Percentiles rank a stretch among this genome's conserved stretches.
Conservation (phyloP, 1,140 invertebrate species). For the Dendrolimus kikuchii region DNA sequence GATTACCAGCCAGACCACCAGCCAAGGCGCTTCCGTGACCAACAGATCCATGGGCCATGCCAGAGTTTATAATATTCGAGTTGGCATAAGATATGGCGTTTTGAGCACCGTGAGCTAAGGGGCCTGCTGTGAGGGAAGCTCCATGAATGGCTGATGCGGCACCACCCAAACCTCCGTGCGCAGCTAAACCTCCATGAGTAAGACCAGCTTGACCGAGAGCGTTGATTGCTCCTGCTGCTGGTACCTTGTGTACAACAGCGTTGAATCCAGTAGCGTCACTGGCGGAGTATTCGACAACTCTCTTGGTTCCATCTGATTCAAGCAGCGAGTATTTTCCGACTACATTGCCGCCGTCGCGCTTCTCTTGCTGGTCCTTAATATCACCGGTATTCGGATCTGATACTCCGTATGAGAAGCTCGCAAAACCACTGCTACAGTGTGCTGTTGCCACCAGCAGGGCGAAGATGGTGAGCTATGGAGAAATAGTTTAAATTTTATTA, state of each 20-base stretch:
- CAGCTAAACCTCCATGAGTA: constrained; percentile 3
- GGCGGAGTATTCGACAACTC: constrained; percentile 66
- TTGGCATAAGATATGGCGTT: constrained; percentile 17
- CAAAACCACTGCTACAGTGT: constrained; percentile 33
- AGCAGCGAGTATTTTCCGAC: constrained; percentile 66
- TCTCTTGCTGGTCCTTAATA: constrained; percentile 68
- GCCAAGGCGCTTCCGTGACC: constrained; percentile 7
- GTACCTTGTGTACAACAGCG: constrained; percentile 66
- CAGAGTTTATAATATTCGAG: constrained; percentile 11
- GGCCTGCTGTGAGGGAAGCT: constrained; percentile 13
- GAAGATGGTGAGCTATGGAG: constrained; percentile 30
- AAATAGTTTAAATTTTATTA: constrained; percentile 8
- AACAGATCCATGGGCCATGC: constrained; percentile 7
- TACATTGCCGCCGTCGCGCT: constrained; percentile 71
- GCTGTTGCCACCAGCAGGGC: constrained; percentile 32
- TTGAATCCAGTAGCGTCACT: constrained; percentile 66
- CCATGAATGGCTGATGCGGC: constrained; percentile 16
- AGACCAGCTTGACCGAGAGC: constrained; percentile 7
- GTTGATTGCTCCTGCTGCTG: constrained; percentile 11
- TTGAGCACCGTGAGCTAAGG: constrained; percentile 19
- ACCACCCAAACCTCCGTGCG: constrained; percentile 9
- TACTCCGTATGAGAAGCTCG: constrained; percentile 60
- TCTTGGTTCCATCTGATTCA: constrained; percentile 63
- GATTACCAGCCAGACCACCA: constrained; percentile 2
- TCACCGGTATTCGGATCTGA: constrained; percentile 69